Conservation (phyloP, 2,888 invertebrate genomes). For the Drosophila ezoana region DNA sequence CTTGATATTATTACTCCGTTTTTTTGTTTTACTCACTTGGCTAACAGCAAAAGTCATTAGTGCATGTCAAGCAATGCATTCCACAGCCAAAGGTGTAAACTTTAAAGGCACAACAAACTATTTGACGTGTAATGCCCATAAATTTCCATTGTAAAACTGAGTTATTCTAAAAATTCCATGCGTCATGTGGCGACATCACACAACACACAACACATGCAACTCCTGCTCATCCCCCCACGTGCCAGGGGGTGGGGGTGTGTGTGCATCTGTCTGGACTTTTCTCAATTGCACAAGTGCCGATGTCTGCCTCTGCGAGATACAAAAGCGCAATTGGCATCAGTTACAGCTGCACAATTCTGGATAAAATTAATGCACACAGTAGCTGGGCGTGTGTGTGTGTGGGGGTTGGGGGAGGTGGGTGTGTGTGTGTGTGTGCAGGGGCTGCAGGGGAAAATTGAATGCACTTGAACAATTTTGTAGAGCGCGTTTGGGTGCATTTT, state of each 20-base stretch:
- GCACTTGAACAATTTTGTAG: conserved; percentile 45
- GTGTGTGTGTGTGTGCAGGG: neutral
- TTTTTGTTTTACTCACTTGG: conserved; percentile 21
- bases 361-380: conserved; percentile 69
- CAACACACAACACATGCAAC: conserved; percentile 1
- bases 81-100: conserved; percentile 20
- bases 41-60: conserved; percentile 12
- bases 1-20: conserved; percentile 26
- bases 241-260: neutral
- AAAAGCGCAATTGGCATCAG: conserved; percentile 74
- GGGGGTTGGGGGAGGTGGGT: neutral
- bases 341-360: conserved; percentile 78
- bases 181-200: conserved; percentile 41
- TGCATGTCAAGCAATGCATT: conserved; percentile 34
- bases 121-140: conserved; percentile 14
- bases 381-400: neutral
- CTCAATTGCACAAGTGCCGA: conserved; percentile 72
- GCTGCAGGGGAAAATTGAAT: conserved; percentile 32
- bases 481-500: conserved; percentile 37
- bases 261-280: conserved; percentile 76
- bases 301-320: conserved; percentile 38
- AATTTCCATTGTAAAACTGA: conserved; percentile 34
- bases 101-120: conserved; percentile 29
- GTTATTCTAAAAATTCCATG: conserved; percentile 46
- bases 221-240: conserved; percentile 1